Evolutionary conservation across 2,113 vertebrate genomes (phyloP).

Genomic region (Philantomba maxwellii): DNA sequence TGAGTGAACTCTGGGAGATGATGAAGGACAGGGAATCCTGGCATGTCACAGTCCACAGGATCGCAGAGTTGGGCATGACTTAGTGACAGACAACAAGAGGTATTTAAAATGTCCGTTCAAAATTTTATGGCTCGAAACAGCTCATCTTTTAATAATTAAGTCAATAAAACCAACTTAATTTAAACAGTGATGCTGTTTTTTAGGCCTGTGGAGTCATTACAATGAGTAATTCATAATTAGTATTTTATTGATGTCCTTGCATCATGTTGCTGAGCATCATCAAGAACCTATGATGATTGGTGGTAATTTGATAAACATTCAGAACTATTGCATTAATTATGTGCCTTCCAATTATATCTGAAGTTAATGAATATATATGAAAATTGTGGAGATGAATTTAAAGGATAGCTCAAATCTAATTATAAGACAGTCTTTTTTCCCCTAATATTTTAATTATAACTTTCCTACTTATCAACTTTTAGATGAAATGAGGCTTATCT

Average conservation of each 20-base stretch:
- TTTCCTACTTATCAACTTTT: conserved; percentile 62
- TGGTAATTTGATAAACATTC: conserved; percentile 80
- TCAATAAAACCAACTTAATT: conserved; percentile 81
- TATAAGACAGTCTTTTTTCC: conserved; percentile 53
- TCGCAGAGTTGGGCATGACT: fast-evolving
- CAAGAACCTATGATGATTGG: conserved; percentile 69
- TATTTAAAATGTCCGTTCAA: conserved; percentile 77
- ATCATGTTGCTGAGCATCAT: conserved; percentile 60
- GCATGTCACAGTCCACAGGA: neutral
- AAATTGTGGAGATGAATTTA: conserved; percentile 75
- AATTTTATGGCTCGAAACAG: conserved; percentile 73
- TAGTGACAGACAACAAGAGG: neutral
- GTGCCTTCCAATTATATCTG: conserved; percentile 73
- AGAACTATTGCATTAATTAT: conserved; percentile 76
- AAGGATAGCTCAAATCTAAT: conserved; percentile 79
- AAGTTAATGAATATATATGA: conserved; percentile 79
- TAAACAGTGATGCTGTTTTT: conserved; percentile 69
- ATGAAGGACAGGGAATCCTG: neutral
- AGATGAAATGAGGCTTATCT: conserved; percentile 53
- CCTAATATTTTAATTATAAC: conserved; percentile 71
- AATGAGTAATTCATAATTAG: conserved; percentile 81
- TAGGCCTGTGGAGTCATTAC: conserved; percentile 72
- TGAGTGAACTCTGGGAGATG: neutral
- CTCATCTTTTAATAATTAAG: conserved; percentile 79
- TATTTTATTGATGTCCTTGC: conserved; percentile 78